Base-by-base conservation (phyloP, 1,140 invertebrate genomes). In the Papilio helenus region DNA sequence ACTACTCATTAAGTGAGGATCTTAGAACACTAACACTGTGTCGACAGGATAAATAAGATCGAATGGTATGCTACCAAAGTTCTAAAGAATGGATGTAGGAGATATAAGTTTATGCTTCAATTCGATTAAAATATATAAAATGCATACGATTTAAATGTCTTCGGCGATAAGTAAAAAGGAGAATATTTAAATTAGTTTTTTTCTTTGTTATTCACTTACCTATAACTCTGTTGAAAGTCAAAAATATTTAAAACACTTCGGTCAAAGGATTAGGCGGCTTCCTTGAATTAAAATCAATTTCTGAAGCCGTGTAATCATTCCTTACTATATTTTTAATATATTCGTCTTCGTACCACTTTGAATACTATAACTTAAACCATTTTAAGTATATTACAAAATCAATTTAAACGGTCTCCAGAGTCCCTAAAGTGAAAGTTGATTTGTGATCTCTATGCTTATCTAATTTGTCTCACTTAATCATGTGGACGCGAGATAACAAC, bases 381-480 rank as follows among this genome's bases (percentile, higher is more conserved):
- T 10, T 44, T 72, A 72, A 23, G 34, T 34, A 72, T 26, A 34
- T 18, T 29, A 76, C 18, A 29, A 55, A 76, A 76, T 76, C 49
- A 29, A 58, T 58, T 77, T 77, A 42, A 77, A 42, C 20, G 76
- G 9, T 18, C 72, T 18, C 76, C 80, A 82, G 58, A 83, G 82
- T 86, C 86, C 85, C 85, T 88, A 86, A 86, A 88, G 87, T 91
- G 90, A 91, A 92, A 92, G 90, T 86, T 83, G 65, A 83, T 79
- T 79, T 86, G 83, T 87, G 85, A 88, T 85, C 81, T 82, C 80
- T 86, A 81, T 82, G 80, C 83, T 88, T 90, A 92, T 92, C 89
- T 90, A 87, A 90, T 90, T 89, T 86, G 88, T 83, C 87, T 85
- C 91, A 85, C 89, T 92, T 89, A 85, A 92, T 92, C 91, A 90